Evolutionary conservation across 2,797 vertebrate species (phyloP), one percentile per base, ranked within the genome.

Genomic region (Pelobates cultripes): DNA sequence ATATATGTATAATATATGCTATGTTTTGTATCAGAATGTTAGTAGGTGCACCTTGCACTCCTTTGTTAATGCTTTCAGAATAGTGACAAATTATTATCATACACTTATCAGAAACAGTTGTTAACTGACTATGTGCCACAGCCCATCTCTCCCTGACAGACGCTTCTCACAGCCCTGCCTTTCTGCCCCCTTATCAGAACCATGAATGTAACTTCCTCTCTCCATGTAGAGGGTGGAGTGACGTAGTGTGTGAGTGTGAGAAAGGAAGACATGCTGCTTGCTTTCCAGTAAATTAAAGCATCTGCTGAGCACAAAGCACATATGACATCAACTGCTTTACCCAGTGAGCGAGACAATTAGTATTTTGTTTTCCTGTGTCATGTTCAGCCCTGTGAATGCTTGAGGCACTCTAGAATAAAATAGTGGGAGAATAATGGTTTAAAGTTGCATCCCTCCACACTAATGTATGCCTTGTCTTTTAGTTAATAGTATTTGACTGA

Each of bases 221-320:
- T 55, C 3, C 45, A 12, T 69, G n/a, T 63, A 70, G 64, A 28
- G 76, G 53, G 40, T 66, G 57, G 17, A 64, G 53, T 75, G 76
- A 75, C 8, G 8, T 15, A 77, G 41, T 43, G 69, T 43, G 10
- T 45, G 67, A 53, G 72, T 84, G 77, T 84, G 82, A 79, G 82
- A 84, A 79, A 84, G 66, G 72, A 79, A 84, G 67, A 51, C 67
- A 75, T 13, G 3, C 3, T 57, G 44, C 73, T 55, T 71, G 67
- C 73, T 79, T 84, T 84, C 82, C 82, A 84, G 82, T 84, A 84
- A 84, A 84, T 84, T 55, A 71, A 70, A 45, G 63, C 81, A 74
- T 74, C 55, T 68, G 61, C 70, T 6, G n/a, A 73, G 53, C 53
- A 57, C 7, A 61, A 17, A 44, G 63, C 9, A 83, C 45, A 47